Base-by-base conservation (phyloP, 2,888 invertebrate genomes). In the Conus canariensis region DNA sequence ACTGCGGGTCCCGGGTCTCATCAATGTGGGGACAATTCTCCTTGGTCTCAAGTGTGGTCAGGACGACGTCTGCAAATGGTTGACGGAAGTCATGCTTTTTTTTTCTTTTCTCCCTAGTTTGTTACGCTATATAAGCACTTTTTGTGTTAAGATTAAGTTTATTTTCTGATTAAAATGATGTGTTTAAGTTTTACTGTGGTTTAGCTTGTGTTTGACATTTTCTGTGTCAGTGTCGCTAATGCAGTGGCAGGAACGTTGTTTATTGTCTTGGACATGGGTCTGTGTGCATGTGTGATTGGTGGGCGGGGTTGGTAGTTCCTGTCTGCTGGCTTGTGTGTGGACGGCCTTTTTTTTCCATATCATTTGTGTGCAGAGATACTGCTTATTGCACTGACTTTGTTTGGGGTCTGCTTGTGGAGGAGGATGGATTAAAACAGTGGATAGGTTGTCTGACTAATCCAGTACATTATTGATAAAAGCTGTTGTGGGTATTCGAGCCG, bases 41-140 rank as follows among this genome's bases (percentile, higher is more conserved):
- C 14, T 80, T 30, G 77, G 30, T 30, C 77, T 80, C 77, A 30
- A 80, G 77, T 30, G 30, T 80, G 30, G 12, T 30, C 30, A 30
- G 30, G 45, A 80, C 77, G 77, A 80, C 77, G 77, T 80, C 45
- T 30, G 30, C 77, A 80, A 74, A 74, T 80, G 30, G 77, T 30
- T 80, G 77, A 30, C 30, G 10, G 74, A 74, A 25, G 77, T 77
- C 25, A 8, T 9, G 25, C 30, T 80, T 25, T 80, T 12, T 14
- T 30, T 30, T 25, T 30, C 4, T 80, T 12, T 80, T 77, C 6
- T 77, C 12, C 64, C 1, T 74, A 10, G 74, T 25, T 74, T 25
- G 74, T 74, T n/a, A 74, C n/a, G 80, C 45, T 10, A 19, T 80
- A 30, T 45, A 45, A 45, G 45, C 45, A 16, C 14, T 56, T 83